phyloP scores from a whole-genome alignment of 1,140 invertebrate species.

The Hyphantria cunea region DNA sequence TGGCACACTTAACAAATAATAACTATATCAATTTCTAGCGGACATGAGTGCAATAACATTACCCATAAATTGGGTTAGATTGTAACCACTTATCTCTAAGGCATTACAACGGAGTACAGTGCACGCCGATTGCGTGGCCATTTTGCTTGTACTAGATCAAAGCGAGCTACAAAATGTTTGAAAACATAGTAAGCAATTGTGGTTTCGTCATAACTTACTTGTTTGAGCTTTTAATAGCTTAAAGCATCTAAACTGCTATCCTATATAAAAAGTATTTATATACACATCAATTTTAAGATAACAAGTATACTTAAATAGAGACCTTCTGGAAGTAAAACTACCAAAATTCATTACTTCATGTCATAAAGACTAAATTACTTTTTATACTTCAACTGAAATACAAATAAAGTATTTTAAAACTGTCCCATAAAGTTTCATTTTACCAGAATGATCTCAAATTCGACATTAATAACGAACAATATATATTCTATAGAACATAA shows the following conservation, averaged over 20 bases:
- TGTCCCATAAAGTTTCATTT: constrained; percentile 22
- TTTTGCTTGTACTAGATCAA: neutral
- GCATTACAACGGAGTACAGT: constrained; percentile 36
- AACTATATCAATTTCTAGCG: constrained; percentile 49
- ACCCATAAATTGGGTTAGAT: constrained; percentile 65
- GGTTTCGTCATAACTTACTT: neutral
- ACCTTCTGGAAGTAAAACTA: no score
- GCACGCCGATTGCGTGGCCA: constrained; percentile 18
- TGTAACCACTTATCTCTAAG: constrained; percentile 60
- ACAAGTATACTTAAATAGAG: no score
- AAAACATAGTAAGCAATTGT: neutral
- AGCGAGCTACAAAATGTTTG: neutral
- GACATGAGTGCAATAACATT: constrained; percentile 55
- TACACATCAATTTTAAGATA: no score
- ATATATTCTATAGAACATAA: constrained; percentile 23
- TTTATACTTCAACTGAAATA: neutral
- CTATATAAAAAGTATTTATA: no score
- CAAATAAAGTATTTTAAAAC: neutral
- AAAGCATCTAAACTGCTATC: no score
- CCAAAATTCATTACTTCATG: no score
- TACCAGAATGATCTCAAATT: constrained; percentile 15
- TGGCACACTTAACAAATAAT: constrained; percentile 52
- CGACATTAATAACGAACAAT: constrained; percentile 24
- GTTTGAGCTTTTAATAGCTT: no score
- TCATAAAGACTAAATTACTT: neutral